phyloP scores from a whole-genome alignment of 2,113 vertebrate genomes.

The Seriola aureovittata region DNA sequence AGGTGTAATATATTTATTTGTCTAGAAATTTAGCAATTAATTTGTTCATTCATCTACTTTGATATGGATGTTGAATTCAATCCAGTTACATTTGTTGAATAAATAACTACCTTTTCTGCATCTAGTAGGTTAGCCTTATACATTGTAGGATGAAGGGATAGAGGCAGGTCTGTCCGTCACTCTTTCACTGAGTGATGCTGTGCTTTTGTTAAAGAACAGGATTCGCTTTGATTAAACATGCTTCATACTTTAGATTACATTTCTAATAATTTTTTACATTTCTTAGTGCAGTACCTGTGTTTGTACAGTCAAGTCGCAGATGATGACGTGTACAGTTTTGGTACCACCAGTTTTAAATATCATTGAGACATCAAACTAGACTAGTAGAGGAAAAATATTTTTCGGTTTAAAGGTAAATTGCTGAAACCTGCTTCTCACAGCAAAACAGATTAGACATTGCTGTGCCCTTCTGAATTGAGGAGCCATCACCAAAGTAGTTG shows the following conservation, averaged over 20 bases:
- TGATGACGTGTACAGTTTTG: slow-evolving; percentile 25
- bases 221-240: not conserved
- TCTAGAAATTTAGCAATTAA: not conserved
- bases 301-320: slow-evolving; percentile 12
- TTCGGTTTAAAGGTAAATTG: not conserved
- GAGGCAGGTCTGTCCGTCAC: not conserved
- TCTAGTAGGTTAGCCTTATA: not conserved
- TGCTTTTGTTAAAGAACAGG: not conserved
- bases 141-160: not conserved
- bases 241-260: not conserved
- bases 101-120: not conserved
- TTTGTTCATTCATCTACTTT: not conserved
- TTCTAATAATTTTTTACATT: not conserved
- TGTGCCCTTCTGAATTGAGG: slow-evolving; percentile 72
- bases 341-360: slow-evolving; percentile 28
- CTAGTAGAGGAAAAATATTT: slow-evolving; percentile 9
- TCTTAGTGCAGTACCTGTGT: not conserved
- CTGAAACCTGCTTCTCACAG: slow-evolving; percentile 29
- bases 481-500: slow-evolving; percentile 67
- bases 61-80: not conserved
- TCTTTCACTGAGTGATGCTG: not conserved
- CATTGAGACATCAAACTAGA: slow-evolving; percentile 38
- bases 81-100: not conserved
- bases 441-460: slow-evolving; percentile 56
- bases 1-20: not conserved